Evolutionary conservation across 2,888 invertebrate genomes (phyloP).

Genomic region (Rambutsinella grinnellia): DNA sequence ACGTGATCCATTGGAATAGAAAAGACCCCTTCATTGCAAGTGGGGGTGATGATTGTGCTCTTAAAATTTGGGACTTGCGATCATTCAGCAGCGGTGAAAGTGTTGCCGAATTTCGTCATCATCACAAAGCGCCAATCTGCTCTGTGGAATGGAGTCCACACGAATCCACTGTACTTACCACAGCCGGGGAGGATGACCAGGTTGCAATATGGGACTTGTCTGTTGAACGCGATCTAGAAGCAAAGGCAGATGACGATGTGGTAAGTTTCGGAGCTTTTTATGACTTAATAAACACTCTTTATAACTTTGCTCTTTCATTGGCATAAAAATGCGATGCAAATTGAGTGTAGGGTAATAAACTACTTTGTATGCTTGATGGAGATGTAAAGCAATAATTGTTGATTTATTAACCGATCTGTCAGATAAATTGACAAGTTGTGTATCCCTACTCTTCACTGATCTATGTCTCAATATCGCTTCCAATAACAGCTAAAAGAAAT

Average conservation of each 20-base stretch:
- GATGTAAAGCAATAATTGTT: constrained; percentile 31
- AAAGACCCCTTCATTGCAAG: constrained; percentile 92
- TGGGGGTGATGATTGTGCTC: constrained; percentile 95
- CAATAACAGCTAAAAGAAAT: constrained; percentile 3
- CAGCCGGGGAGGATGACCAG: constrained; percentile 94
- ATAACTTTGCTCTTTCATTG: not conserved
- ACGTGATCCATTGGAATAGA: constrained; percentile 97
- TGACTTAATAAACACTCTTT: not conserved
- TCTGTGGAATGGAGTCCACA: constrained; percentile 97
- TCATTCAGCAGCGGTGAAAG: constrained; percentile 76
- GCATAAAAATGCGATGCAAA: not conserved
- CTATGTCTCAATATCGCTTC: constrained; percentile 41
- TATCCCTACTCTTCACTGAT: constrained; percentile 59
- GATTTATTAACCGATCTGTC: constrained; percentile 44
- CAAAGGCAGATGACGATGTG: constrained; percentile 71
- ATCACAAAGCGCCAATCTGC: constrained; percentile 91
- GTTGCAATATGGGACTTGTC: constrained; percentile 96
- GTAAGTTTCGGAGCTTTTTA: constrained; percentile 67
- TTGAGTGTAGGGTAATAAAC: constrained; percentile 25
- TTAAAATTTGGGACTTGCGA: constrained; percentile 96
- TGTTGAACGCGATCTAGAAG: constrained; percentile 68
- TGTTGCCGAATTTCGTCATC: constrained; percentile 94
- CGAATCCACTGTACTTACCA: constrained; percentile 94
- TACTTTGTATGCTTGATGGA: constrained; percentile 35
- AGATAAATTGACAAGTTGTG: constrained; percentile 68